These are phyloP conservation scores for Anthonomus grandis DNA, from an alignment of 1,140 invertebrate genomes.

Conservation along the genomic window DNA sequence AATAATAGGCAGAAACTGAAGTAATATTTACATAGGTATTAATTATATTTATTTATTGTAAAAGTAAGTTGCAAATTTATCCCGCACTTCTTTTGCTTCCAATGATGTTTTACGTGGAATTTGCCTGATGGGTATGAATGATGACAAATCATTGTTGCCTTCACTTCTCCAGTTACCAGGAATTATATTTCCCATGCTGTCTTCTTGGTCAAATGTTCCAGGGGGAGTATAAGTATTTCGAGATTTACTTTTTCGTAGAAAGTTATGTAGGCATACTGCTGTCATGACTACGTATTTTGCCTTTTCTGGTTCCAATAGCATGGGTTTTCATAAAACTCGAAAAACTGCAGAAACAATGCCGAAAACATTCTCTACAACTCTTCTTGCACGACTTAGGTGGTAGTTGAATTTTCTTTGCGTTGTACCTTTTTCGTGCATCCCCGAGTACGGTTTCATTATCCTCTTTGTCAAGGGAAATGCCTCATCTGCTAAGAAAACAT, in stretches of 20 bases:
- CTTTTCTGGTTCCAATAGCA: constrained; percentile 38
- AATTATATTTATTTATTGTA: too few relatives aligned
- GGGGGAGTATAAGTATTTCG: too few relatives aligned
- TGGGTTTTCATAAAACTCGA: constrained; percentile 46
- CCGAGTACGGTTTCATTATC: constrained; percentile 51
- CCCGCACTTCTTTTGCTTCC: too few relatives aligned
- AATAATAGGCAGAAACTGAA: too few relatives aligned
- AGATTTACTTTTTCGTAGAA: constrained; percentile 22
- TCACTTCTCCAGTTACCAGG: constrained; percentile 1
- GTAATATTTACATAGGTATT: too few relatives aligned
- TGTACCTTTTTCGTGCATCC: constrained; percentile 31
- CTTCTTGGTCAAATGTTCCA: neutral
- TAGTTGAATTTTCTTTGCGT: constrained; percentile 46
- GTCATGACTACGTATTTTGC: constrained; percentile 34
- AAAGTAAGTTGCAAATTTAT: too few relatives aligned
- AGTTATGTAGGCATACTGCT: constrained; percentile 43
- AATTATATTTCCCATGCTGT: constrained; percentile 12
- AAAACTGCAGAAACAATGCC: constrained; percentile 46
- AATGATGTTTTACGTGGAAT: too few relatives aligned
- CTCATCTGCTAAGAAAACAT: constrained; percentile 50
- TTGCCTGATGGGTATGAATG: neutral
- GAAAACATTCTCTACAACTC: constrained; percentile 54
- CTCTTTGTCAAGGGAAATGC: constrained; percentile 50
- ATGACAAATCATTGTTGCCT: neutral
- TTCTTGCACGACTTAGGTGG: constrained; percentile 40